phyloP scores from a whole-genome alignment of 2,888 invertebrate genomes.

The Polymixis lichenea region DNA sequence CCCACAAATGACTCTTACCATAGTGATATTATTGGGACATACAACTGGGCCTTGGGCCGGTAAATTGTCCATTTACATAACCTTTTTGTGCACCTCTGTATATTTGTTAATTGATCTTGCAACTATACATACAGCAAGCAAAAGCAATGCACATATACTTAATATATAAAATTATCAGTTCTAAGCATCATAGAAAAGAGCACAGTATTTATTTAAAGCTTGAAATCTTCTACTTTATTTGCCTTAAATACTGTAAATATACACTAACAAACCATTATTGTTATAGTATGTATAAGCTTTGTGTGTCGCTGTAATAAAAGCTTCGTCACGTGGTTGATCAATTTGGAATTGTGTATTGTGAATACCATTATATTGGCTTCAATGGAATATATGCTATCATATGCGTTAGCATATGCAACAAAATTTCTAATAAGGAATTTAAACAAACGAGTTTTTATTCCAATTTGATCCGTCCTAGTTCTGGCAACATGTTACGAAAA shows the following conservation, averaged over 20 bases:
- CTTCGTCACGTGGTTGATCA: slow-evolving; percentile 86
- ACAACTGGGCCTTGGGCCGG: background rate
- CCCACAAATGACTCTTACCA: background rate
- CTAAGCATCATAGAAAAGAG: slow-evolving; percentile 56
- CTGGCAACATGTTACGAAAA: slow-evolving; percentile 81
- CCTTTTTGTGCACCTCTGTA: background rate
- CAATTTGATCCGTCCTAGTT: slow-evolving; percentile 86
- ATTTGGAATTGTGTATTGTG: slow-evolving; percentile 88
- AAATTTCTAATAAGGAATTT: slow-evolving; percentile 63
- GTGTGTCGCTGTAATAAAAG: slow-evolving; percentile 82
- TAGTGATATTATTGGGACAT: background rate
- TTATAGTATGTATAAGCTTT: slow-evolving; percentile 78
- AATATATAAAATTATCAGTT: slow-evolving; percentile 16
- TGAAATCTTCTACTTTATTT: slow-evolving; percentile 72
- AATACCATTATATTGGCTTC: slow-evolving; percentile 85
- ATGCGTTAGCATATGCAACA: slow-evolving; percentile 47
- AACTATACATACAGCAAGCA: slow-evolving; percentile 20
- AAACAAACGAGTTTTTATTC: slow-evolving; percentile 77
- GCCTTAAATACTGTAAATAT: slow-evolving; percentile 79
- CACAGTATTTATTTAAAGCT: slow-evolving; percentile 59
- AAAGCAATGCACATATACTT: slow-evolving; percentile 30
- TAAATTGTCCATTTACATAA: background rate
- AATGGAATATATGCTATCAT: slow-evolving; percentile 55
- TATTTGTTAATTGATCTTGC: slow-evolving; percentile 20
- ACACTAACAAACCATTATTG: slow-evolving; percentile 89